phyloP scores from a whole-genome alignment of 2,113 vertebrate species.

The Hirundichthys speculiger region DNA sequence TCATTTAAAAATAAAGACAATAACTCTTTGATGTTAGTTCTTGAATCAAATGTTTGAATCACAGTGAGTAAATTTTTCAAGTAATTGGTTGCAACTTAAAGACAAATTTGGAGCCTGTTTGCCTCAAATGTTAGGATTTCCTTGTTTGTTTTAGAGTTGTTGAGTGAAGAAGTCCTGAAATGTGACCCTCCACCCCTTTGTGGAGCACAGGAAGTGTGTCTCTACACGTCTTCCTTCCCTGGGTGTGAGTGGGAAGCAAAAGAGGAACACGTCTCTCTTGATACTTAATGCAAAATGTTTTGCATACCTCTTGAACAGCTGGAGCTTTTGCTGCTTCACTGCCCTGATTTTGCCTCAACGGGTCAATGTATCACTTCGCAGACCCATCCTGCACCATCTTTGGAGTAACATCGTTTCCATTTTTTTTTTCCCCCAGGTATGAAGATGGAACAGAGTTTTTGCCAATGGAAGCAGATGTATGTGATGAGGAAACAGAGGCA shows the following conservation, averaged over 20 bases:
- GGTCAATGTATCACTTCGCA: too few relatives aligned
- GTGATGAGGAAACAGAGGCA: constrained; percentile 89
- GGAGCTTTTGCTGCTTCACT: too few relatives aligned
- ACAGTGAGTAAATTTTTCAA: too few relatives aligned
- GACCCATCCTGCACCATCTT: too few relatives aligned
- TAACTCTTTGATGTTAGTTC: too few relatives aligned
- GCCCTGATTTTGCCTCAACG: too few relatives aligned
- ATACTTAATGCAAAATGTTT: constrained; percentile 32
- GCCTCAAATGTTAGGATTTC: constrained; percentile 18
- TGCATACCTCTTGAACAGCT: neutral
- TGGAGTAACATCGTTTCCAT: neutral
- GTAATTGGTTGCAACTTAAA: too few relatives aligned
- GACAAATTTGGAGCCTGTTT: neutral
- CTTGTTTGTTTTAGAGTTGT: constrained; percentile 5
- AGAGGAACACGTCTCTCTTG: constrained; percentile 53
- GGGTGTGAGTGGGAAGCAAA: constrained; percentile 66
- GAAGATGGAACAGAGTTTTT: constrained; percentile 88
- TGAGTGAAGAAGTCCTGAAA: constrained; percentile 47
- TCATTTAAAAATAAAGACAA: neutral
- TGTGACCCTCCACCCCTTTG: constrained; percentile 17
- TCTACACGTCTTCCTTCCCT: constrained; percentile 74
- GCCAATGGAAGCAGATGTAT: constrained; percentile 80
- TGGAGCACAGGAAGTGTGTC: constrained; percentile 69
- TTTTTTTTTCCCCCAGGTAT: constrained; percentile 80
- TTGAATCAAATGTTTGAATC: too few relatives aligned